Evolutionary conservation across 2,113 vertebrate genomes (phyloP).

Genomic region (Archocentrus centrarchus): DNA sequence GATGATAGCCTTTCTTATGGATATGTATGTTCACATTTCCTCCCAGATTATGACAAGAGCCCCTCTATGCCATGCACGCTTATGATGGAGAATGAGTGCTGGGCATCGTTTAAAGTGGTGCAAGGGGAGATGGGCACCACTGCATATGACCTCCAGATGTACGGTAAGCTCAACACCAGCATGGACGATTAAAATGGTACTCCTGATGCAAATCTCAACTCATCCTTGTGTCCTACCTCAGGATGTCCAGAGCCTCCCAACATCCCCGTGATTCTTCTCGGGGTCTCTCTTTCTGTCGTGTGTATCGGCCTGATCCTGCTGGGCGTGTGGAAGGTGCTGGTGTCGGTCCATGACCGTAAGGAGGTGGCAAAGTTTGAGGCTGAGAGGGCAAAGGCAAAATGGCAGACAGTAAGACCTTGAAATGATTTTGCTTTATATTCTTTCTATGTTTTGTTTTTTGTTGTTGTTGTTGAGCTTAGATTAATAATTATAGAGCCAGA

Average conservation of each 20-base stretch:
- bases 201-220: neutral
- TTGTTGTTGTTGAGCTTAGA: neutral
- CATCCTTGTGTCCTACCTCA: slow-evolving; percentile 32
- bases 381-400: slow-evolving; percentile 93
- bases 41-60: slow-evolving; percentile 87
- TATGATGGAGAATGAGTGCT: slow-evolving; percentile 89
- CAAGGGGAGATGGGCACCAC: slow-evolving; percentile 84
- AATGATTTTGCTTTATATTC: neutral
- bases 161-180: slow-evolving; percentile 80
- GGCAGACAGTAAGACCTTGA: slow-evolving; percentile 88
- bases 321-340: slow-evolving; percentile 93
- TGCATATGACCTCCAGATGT: slow-evolving; percentile 85
- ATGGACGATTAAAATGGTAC: neutral
- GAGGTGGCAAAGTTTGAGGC: slow-evolving; percentile 98
- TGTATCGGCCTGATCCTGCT: slow-evolving; percentile 90
- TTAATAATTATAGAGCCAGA: neutral
- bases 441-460: neutral
- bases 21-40: slow-evolving; percentile 61
- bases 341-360: slow-evolving; percentile 94
- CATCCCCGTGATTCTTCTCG: slow-evolving; percentile 91
- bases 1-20: slow-evolving; percentile 59
- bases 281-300: slow-evolving; percentile 90
- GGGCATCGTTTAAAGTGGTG: slow-evolving; percentile 88
- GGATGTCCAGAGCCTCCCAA: slow-evolving; percentile 91
- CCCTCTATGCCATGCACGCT: slow-evolving; percentile 86